Base-by-base conservation (phyloP, 2,888 invertebrate genomes). In the Cheilosia scutellata region DNA sequence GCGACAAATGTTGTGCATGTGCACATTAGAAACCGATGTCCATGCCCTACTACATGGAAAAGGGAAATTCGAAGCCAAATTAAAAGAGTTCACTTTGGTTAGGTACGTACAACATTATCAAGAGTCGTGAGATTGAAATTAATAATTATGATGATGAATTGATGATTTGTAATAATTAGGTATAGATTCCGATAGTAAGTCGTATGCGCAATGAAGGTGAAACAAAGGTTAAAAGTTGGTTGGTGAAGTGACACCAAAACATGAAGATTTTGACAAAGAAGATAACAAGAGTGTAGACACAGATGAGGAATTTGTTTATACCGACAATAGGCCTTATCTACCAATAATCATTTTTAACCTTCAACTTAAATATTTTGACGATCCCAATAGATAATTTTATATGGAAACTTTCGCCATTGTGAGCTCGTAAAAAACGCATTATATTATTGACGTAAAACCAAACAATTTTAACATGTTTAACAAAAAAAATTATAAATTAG, bases 1-100 rank as follows among this genome's bases (percentile, higher is more conserved):
- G 89, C 89, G n/a, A 82, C 88, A 0, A 80, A 70, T 37, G 88
- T 88, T 11, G 89, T 89, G n/a, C n/a, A n/a, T 13, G 47, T 47
- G 20, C 49, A 63, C 40, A 57, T 71, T 25, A 16, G 63, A 5
- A 77, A 77, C 44, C 44, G 68, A 37, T 70, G 44, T 44, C 70
- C 62, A n/a, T n/a, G n/a, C n/a, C n/a, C n/a, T n/a, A n/a, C n/a
- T n/a, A n/a, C 62, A 25, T 13, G 63, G 49, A 2, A 57, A 7
- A 37, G 33, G 57, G 4, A 82, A 76, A 33, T 71, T 82, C 16
- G 53, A 83, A 31, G 31, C 82, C 9, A 77, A 55, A 33, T 66
- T 63, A 29, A 27, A 55, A 4, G 42, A 65, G 72, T 63, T 72
- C 31, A 53, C 33, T 4, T 66, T 83, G 25, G 58, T 76, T 25